Base-by-base conservation (phyloP, 2,797 vertebrate genomes). In the Malacoraja senta region DNA sequence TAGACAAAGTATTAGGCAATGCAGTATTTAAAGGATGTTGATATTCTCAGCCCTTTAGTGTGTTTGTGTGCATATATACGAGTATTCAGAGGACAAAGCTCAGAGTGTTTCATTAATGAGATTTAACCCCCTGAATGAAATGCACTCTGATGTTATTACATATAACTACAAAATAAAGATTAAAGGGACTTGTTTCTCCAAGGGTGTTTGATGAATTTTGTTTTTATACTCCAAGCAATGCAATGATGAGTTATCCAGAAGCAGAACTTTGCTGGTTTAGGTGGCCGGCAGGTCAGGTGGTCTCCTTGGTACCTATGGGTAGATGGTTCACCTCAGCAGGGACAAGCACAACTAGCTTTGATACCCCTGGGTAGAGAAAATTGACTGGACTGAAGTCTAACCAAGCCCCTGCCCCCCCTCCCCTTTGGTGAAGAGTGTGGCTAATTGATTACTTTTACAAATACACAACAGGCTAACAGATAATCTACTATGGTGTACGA, bases 1-100 rank as follows among this genome's bases (percentile, higher is more conserved):
- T 88, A 84, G 84, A 88, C 58, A 35, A 35, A 88, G 90, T 92
- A 76, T 92, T 92, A 92, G 90, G 71, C 90, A 92, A 92, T 92
- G 38, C 90, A 92, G 71, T 92, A 92, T 92, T 92, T 92, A 92
- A 92, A 92, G 90, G 90, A 74, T 74, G 71, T 76, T 74, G 71
- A 92, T 53, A 74, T 44, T 58, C 35, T 76, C 71, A 76, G 71
- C 35, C 68, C 90, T 74, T 76, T 76, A 24, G 71, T 58, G 71
- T 74, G 68, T 76, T 29, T 53, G 38, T 21, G 71, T 53, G 32
- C 76, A 19, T 68, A 26, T n/a, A 71, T 38, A 38, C 1, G 24
- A 92, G 24, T 76, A 58, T 74, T 53, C 38, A 92, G 90, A 53
- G 90, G 90, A 53, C 84, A 19, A 19, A 12, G 71, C 38, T 35